Evolutionary conservation across 2,113 vertebrate species (phyloP).

Genomic region (Serilophus lunatus): DNA sequence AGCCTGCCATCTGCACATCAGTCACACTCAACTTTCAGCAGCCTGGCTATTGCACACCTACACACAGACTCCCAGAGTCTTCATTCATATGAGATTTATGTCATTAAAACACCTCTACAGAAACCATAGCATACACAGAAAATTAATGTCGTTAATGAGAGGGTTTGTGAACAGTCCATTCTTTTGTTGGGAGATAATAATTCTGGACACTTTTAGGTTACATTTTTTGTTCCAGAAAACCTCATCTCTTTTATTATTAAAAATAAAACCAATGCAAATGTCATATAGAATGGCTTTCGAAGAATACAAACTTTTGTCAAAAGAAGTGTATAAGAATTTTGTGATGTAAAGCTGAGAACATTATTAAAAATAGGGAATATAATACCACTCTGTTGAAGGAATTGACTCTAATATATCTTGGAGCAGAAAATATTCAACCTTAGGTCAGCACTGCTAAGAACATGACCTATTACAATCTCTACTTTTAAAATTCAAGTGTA

Average conservation of each 20-base stretch:
- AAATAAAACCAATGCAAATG: not conserved
- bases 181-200: not conserved
- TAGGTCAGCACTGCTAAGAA: not conserved
- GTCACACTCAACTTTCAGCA: conserved; percentile 39
- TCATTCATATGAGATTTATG: conserved; percentile 31
- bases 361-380: not conserved
- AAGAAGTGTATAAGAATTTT: not conserved
- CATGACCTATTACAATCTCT: not conserved
- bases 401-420: not conserved
- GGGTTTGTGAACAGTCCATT: not conserved
- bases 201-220: not conserved
- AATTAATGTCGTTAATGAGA: not conserved
- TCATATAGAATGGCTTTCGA: not conserved
- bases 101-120: not conserved
- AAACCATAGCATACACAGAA: not conserved
- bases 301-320: not conserved
- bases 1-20: conserved; percentile 56
- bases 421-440: not conserved
- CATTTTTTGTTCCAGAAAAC: not conserved
- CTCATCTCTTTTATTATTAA: not conserved
- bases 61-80: conserved; percentile 5
- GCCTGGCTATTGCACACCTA: conserved; percentile 57
- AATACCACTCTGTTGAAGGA: not conserved
- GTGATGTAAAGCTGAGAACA: not conserved
- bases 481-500: not conserved